A percentile compares a stretch with the other conserved stretches of the same genome.
phyloP scores from a whole-genome alignment of 2,113 vertebrate genomes.

The Noctilio leporinus region DNA sequence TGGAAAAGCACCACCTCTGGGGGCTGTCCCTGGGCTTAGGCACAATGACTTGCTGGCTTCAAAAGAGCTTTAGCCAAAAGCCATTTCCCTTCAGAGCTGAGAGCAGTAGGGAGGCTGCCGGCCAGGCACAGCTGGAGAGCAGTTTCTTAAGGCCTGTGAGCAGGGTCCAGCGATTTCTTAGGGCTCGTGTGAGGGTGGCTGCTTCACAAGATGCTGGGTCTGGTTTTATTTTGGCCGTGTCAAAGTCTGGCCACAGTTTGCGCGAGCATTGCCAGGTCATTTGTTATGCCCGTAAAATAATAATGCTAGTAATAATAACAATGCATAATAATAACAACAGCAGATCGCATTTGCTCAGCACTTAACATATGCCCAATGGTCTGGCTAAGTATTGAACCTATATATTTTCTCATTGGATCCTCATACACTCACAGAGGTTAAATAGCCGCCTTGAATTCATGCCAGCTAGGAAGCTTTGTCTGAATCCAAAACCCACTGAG shows the following conservation, averaged over 20 bases:
- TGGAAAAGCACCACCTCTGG: neutral
- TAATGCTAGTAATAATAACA: neutral
- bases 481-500: neutral
- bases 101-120: rapidly evolving
- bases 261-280: neutral
- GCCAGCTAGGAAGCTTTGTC: neutral
- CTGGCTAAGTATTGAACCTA: neutral
- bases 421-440: neutral
- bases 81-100: neutral
- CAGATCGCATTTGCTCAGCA: neutral
- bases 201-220: neutral
- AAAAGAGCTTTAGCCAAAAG: neutral
- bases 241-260: neutral
- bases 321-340: neutral
- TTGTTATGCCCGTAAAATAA: neutral
- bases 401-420: neutral
- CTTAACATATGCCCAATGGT: neutral
- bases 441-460: neutral
- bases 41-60: neutral
- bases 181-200: neutral
- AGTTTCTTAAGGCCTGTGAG: rapidly evolving
- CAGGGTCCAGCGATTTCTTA: rapidly evolving
- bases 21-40: neutral
- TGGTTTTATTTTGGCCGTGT: neutral
- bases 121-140: neutral